A percentile compares a stretch with the other conserved stretches of the same genome.
These are phyloP conservation scores for Anomalospiza imberbis DNA, from an alignment of 2,797 vertebrate species.

Conservation along the genomic window DNA sequence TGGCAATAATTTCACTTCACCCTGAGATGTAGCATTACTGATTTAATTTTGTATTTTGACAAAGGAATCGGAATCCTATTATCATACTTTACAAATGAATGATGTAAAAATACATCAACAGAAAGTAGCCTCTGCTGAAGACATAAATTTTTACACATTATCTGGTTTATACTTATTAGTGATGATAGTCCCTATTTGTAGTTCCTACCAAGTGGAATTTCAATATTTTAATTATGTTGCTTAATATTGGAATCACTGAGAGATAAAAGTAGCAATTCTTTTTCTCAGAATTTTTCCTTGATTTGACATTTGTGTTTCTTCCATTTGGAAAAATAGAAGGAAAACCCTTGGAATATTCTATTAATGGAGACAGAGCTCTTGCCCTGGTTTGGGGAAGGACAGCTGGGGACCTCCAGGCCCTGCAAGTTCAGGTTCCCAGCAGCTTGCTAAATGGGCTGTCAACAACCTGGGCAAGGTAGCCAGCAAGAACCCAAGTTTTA, in stretches of 20 bases:
- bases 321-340: not conserved
- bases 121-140: not conserved
- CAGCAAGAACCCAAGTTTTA: not conserved
- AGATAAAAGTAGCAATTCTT: not conserved
- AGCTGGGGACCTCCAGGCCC: not conserved
- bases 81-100: not conserved
- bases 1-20: not conserved
- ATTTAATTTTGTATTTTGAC: not conserved
- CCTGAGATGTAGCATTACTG: not conserved
- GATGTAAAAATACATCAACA: not conserved
- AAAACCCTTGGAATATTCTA: not conserved
- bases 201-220: not conserved
- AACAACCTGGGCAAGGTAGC: not conserved
- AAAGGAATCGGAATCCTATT: not conserved
- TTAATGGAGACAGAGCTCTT: not conserved
- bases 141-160: not conserved
- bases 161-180: not conserved
- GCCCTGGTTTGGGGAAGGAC: not conserved
- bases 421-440: not conserved
- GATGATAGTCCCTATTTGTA: accelerated
- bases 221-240: not conserved
- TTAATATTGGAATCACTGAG: not conserved
- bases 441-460: not conserved
- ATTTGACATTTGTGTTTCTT: not conserved
- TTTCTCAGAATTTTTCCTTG: not conserved